Base-by-base conservation (phyloP, 64 coral and sea anemone genomes). In the Stichodactyla helianthus region DNA sequence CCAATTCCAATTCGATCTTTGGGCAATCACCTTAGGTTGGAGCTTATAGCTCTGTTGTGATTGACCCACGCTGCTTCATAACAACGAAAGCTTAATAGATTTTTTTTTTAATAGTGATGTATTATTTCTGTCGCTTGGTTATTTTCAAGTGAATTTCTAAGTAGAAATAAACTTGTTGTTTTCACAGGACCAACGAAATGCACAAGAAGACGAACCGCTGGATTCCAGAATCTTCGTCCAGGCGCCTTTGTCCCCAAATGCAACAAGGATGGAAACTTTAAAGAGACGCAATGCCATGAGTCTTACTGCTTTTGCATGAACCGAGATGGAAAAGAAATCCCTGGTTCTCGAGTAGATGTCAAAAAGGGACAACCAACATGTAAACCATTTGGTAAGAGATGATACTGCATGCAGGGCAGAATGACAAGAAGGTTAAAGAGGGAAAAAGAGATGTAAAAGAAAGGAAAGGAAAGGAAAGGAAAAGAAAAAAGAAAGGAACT, bases 241-340 rank as follows among this genome's bases (percentile, higher is more conserved):
- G 25, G 83, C 10, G 52, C 54, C 52, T 84, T 84, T 15, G n/a
- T 84, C 4, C 83, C 83, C 11, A 58, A 62, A 50, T 84, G 83
- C 56, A 84, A 84, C 0, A 55, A 58, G 23, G 83, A 84, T 84
- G 83, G 83, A 55, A 55, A 12, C 22, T 84, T 58, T 50, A 28
- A 84, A 55, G 83, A 84, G 55, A 60, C 14, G 8, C 83, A 84
- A 60, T 84, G 91, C 13, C 86, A 87, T 31, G 86, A 77, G 52
- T 92, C 91, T 5, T 92, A 92, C n/a, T 92, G 91, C 54, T 92
- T 88, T 53, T 92, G 91, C 54, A 86, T 92, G 6, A 82, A 92
- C 79, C 88, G 87, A 65, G 82, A 54, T 81, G 91, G 91, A 31
- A 88, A 84, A 56, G 86, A 88, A 62, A 22, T 92, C 50, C 50